These are phyloP conservation scores for Nemurella pictetii DNA, from an alignment of 2,888 invertebrate species.

Conservation along the genomic window DNA sequence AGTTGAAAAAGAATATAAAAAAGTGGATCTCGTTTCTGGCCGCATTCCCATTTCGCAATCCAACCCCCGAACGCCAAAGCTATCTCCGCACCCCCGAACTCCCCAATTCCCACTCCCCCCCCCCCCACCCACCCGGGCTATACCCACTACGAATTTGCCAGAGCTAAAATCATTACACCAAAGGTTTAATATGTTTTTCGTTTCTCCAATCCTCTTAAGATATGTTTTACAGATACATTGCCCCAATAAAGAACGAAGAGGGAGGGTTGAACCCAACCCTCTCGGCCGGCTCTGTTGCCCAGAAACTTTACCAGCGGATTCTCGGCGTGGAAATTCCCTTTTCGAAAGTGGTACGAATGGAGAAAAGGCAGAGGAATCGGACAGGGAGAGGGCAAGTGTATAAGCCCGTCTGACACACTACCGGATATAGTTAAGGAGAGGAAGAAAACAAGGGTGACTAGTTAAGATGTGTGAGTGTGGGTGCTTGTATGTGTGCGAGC, in stretches of 20 bases:
- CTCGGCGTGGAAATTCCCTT: background rate
- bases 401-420: no score
- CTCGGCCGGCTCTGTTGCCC: no score
- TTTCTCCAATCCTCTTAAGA: slow-evolving; percentile 21
- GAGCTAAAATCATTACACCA: slow-evolving; percentile 23
- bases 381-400: background rate
- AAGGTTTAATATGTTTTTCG: slow-evolving; percentile 21
- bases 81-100: background rate
- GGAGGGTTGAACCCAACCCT: slow-evolving; percentile 1
- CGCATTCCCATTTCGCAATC: background rate
- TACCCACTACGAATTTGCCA: background rate
- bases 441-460: background rate
- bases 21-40: slow-evolving; percentile 4
- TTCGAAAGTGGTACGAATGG: background rate
- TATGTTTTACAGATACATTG: slow-evolving; percentile 17
- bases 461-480: background rate
- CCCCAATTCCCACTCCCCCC: background rate
- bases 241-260: slow-evolving; percentile 13
- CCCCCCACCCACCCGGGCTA: no score
- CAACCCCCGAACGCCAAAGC: background rate
- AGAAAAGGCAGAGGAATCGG: background rate
- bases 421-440: background rate
- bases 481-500: background rate
- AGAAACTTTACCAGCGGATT: background rate
- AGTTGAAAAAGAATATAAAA: slow-evolving; percentile 12